Conservation (phyloP, 2,113 vertebrate species). For the Eonycteris spelaea region DNA sequence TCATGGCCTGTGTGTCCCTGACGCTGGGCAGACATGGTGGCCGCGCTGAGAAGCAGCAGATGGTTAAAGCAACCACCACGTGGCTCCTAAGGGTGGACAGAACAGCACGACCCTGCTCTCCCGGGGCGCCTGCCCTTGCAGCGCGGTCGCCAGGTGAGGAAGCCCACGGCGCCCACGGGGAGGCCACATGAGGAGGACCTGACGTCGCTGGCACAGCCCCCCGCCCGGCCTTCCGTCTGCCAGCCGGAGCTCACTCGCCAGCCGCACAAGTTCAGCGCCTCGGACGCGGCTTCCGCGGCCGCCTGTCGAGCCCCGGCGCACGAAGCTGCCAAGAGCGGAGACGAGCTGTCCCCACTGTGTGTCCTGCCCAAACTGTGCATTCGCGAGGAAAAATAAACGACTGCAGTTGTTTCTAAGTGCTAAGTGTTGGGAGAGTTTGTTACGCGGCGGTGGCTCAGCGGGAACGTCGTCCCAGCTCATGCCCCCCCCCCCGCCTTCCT, state of each 20-base stretch:
- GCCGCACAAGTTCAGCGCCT: background rate
- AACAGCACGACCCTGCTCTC: too few species aligned
- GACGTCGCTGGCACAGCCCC: background rate
- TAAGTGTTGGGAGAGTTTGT: background rate
- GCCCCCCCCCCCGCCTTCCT: too few species aligned
- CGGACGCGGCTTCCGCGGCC: too few species aligned
- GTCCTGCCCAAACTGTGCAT: background rate
- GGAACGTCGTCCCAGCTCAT: too few species aligned
- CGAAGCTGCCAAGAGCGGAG: background rate
- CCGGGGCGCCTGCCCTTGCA: background rate
- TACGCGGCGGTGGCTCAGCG: background rate
- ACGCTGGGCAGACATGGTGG: background rate
- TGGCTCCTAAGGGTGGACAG: too few species aligned
- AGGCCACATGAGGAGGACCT: background rate
- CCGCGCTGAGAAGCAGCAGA: too few species aligned
- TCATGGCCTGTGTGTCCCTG: background rate
- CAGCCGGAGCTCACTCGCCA: too few species aligned
- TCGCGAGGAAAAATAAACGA: background rate
- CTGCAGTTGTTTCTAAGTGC: background rate
- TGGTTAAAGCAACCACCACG: too few species aligned
- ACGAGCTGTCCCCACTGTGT: rapidly evolving
- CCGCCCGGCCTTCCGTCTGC: too few species aligned
- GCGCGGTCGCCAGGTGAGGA: background rate
- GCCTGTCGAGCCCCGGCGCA: rapidly evolving
- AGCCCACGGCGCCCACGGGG: background rate